phyloP scores from a whole-genome alignment of 2,797 vertebrate genomes.

The Threskiornis aethiopicus region DNA sequence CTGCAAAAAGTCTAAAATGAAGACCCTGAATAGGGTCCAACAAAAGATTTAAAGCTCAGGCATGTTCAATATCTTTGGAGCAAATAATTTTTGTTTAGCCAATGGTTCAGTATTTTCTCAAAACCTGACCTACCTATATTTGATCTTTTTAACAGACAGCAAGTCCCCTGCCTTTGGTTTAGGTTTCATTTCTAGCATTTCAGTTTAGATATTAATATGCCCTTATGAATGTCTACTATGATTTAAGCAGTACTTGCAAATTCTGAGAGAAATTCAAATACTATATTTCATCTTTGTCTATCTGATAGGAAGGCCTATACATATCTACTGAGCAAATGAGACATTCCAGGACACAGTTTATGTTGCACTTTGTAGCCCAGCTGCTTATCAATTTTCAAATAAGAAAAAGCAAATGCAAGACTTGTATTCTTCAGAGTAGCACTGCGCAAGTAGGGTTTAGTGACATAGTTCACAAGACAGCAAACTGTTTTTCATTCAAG shows the following conservation, averaged over 20 bases:
- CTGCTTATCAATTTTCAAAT: not conserved
- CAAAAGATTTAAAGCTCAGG: not conserved
- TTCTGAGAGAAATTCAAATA: not conserved
- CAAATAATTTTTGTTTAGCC: not conserved
- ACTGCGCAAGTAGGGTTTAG: not conserved
- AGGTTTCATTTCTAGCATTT: not conserved
- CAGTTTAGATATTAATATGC: not conserved
- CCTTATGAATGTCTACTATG: not conserved
- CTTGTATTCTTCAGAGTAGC: not conserved
- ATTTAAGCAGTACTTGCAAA: not conserved
- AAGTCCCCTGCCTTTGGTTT: not conserved
- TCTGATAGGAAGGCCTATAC: not conserved
- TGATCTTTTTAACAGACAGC: not conserved
- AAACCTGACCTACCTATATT: not conserved
- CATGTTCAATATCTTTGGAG: not conserved
- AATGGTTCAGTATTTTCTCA: not conserved
- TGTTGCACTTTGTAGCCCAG: not conserved
- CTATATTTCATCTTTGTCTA: not conserved
- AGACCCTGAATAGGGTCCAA: not conserved
- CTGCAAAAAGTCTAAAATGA: not conserved
- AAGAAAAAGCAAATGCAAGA: not conserved
- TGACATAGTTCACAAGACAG: not conserved
- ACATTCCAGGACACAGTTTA: not conserved
- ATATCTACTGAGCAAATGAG: not conserved
- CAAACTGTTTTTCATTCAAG: not conserved